Conservation (phyloP, 1,140 invertebrate species). For the Hycleus phaleratus region DNA sequence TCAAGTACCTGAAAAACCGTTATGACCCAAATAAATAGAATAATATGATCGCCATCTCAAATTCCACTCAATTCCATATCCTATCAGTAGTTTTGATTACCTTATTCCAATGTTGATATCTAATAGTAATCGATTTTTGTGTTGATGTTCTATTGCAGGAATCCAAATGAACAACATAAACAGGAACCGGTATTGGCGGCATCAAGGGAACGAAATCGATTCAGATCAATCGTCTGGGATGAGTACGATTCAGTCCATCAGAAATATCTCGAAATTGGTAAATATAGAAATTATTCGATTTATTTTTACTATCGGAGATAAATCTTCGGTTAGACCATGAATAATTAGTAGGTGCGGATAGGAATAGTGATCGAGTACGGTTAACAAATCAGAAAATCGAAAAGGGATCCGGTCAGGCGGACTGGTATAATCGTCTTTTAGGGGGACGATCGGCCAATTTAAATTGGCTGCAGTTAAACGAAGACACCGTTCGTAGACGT, state of each 20-base stretch:
- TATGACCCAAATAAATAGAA: too few relatives aligned
- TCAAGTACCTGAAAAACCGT: too few relatives aligned
- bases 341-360: not conserved
- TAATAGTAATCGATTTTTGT: not conserved
- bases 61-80: too few relatives aligned
- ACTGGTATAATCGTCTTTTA: constrained; percentile 11
- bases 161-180: constrained; percentile 77
- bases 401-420: constrained; percentile 4
- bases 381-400: constrained; percentile 14
- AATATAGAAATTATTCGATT: constrained; percentile 35
- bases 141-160: constrained; percentile 49
- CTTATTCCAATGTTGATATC: too few relatives aligned
- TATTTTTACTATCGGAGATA: too few relatives aligned
- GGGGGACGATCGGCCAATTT: not conserved
- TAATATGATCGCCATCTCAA: too few relatives aligned
- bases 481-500: constrained; percentile 13
- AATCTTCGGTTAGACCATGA: not conserved
- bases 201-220: constrained; percentile 74
- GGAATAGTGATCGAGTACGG: not conserved
- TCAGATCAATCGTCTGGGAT: constrained; percentile 78
- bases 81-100: too few relatives aligned
- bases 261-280: constrained; percentile 88
- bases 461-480: constrained; percentile 29
- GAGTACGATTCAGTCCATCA: constrained; percentile 84
- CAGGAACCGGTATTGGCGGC: constrained; percentile 64